Evolutionary conservation across 2,888 invertebrate species (phyloP), one percentile per base, ranked within the genome.

Genomic region (Mimachlamys varia): DNA sequence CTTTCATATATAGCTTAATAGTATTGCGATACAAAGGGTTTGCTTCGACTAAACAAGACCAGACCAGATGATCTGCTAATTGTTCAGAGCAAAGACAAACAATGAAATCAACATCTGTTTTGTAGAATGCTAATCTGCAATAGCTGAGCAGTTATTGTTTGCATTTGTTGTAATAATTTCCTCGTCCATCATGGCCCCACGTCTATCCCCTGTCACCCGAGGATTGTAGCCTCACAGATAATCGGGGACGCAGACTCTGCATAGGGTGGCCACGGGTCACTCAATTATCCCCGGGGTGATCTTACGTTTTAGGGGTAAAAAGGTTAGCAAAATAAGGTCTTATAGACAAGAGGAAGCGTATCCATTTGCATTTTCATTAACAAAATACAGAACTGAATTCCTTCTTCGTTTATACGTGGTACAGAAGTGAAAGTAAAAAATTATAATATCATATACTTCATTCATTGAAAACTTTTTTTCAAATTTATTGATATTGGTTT

Each of bases 111-210:
- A 33, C 27, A 76, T 76, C 76, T 33, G 33, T 27, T 76, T 76
- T 76, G 76, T 33, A 76, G 33, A 76, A 76, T 76, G 27, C 33
- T 76, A 27, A 76, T 33, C 33, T 17, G 2, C 76, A 76, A 22
- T 76, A 76, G 76, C 76, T 76, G 33, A 4, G 33, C 76, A 76
- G 76, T 76, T 76, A 76, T 76, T 76, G 76, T 76, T 76, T 76
- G 76, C 76, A 76, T 76, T 76, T 76, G 27, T 13, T 27, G 33
- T 33, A 76, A 76, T 76, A 33, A 15, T 0, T 33, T 76, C 17
- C 76, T 22, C 76, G 27, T 76, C 33, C 76, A 76, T 76, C 76
- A 76, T 33, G 76, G 76, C 27, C 12, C 27, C 76, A 13, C 22
- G 76, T 76, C 76, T 76, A 33, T 76, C 33, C 33, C 15, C 76